Base-by-base conservation (phyloP, 2,113 vertebrate species). In the Emberiza fucata region DNA sequence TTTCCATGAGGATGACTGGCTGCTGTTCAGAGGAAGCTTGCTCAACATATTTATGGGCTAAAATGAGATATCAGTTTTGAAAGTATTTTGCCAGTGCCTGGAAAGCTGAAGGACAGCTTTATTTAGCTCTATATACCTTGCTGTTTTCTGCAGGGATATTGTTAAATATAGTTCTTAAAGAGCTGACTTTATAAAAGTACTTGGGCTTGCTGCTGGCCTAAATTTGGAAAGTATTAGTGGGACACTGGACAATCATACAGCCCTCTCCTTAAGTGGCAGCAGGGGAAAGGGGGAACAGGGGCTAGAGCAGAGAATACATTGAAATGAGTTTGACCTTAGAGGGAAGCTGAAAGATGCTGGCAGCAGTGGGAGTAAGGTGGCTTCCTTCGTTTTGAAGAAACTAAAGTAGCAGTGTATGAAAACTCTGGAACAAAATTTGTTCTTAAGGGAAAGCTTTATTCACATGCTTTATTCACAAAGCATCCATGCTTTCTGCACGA, bases 261-360 rank as follows among this genome's bases (percentile, higher is more conserved):
- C 5, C 69, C 25, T 66, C 13, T 45, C 50, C 17, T 21, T 65
- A 68, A 0, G 0, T 0, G 27, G 42, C 51, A 78, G 76, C 2
- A 1, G 7, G 22, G 12, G 12, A 57, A 64, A 64, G 8, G 7
- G 10, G 29, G 25, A 18, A 70, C 3, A 21, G 12, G 9, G 28
- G 25, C 12, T 75, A 61, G 68, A 83, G 56, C 29, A 56, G 22
- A 44, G 37, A 72, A 57, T 8, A 33, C 33, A 28, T 2, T 64
- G 29, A 82, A 88, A 82, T 0, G 3, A 69, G 29, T 35, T 63
- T 72, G 44, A 61, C 6, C 27, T n/a, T n/a, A 53, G 47, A 70
- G 16, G 23, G 40, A 84, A 59, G 51, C 8, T 66, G 42, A 50
- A 92, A 71, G 69, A 35, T 39, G 24, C 48, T 54, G 75, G 75